These are phyloP conservation scores for Drosophila teissieri DNA, from an alignment of 1,140 invertebrate genomes.

Conservation along the genomic window DNA sequence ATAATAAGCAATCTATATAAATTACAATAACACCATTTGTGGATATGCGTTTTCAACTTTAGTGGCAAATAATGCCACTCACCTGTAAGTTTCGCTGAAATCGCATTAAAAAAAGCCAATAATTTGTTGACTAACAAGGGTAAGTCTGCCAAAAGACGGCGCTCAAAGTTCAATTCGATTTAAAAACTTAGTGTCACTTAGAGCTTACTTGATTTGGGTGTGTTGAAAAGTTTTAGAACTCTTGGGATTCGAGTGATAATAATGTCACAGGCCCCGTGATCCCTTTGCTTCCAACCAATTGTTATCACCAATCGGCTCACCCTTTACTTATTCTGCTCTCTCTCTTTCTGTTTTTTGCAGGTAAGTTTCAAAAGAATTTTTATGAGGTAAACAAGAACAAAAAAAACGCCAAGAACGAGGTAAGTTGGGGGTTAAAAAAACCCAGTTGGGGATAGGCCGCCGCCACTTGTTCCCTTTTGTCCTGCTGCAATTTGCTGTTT, in stretches of 20 bases:
- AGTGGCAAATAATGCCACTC: background rate
- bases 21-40: background rate
- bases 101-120: slow-evolving; percentile 3
- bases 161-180: slow-evolving; percentile 15
- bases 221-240: slow-evolving; percentile 18
- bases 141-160: background rate
- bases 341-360: slow-evolving; percentile 33
- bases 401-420: slow-evolving; percentile 25
- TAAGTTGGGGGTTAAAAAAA: slow-evolving; percentile 37
- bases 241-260: slow-evolving; percentile 26
- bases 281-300: slow-evolving; percentile 16
- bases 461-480: slow-evolving; percentile 40
- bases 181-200: slow-evolving; percentile 17
- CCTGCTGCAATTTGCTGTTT: slow-evolving; percentile 67
- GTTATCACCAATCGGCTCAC: slow-evolving; percentile 35
- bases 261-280: slow-evolving; percentile 23
- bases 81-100: slow-evolving; percentile 3
- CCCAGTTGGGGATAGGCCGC: slow-evolving; percentile 34
- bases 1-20: background rate
- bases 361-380: slow-evolving; percentile 54
- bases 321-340: slow-evolving; percentile 30
- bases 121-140: slow-evolving; percentile 22
- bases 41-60: background rate
- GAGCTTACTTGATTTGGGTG: slow-evolving; percentile 22
- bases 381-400: slow-evolving; percentile 27